Percentiles rank a stretch among this genome's conserved stretches.
phyloP scores from a whole-genome alignment of 2,888 invertebrate genomes.

The Aproaerema taeniolella region DNA sequence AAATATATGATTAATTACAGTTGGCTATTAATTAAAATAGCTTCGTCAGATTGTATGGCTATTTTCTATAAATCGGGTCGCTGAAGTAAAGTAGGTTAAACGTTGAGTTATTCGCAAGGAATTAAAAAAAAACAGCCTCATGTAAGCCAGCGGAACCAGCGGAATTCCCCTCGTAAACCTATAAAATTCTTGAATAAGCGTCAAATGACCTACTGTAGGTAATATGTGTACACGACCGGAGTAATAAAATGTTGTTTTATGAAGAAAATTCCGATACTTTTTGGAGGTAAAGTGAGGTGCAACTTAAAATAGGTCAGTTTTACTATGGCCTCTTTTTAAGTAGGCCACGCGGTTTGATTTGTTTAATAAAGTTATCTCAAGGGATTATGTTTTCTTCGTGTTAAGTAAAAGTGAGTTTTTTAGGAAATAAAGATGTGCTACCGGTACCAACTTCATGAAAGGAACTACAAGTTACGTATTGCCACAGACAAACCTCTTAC shows the following conservation, averaged over 20 bases:
- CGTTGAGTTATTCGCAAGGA: slow-evolving; percentile 34
- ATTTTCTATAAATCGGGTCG: slow-evolving; percentile 30
- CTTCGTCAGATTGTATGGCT: background rate
- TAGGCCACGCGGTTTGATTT: slow-evolving; percentile 7
- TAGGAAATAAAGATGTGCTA: slow-evolving; percentile 7
- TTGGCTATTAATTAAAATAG: background rate
- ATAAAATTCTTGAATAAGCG: slow-evolving; percentile 42
- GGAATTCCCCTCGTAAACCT: slow-evolving; percentile 36
- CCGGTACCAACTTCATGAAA: slow-evolving; percentile 7
- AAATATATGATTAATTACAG: background rate
- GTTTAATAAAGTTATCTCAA: no score
- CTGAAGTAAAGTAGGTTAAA: slow-evolving; percentile 47
- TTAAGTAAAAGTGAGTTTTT: no score
- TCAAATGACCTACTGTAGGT: slow-evolving; percentile 5
- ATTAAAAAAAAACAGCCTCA: slow-evolving; percentile 33
- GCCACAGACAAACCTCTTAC: slow-evolving; percentile 3
- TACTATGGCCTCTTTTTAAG: background rate
- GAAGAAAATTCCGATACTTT: slow-evolving; percentile 3
- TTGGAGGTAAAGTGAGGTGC: no score
- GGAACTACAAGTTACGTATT: slow-evolving; percentile 6
- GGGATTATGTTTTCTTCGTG: no score
- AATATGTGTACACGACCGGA: background rate
- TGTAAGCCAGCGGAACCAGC: slow-evolving; percentile 25
- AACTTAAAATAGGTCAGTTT: slow-evolving; percentile 7
- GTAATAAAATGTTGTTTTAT: slow-evolving; percentile 11